These are phyloP conservation scores for Campylomormyrus numenius DNA, from an alignment of 2,113 vertebrate genomes.

Conservation along the genomic window DNA sequence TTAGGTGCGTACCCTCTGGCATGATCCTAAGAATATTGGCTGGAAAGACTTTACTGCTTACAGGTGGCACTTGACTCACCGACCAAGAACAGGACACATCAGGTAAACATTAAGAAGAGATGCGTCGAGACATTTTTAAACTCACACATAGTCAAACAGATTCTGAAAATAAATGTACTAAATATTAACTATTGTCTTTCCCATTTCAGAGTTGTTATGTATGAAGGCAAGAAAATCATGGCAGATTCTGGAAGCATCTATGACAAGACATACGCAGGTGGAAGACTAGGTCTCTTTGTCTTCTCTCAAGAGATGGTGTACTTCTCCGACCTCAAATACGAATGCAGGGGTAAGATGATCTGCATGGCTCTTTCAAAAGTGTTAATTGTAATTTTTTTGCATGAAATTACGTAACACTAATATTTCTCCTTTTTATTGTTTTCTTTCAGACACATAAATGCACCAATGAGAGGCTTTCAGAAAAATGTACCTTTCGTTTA, in stretches of 20 bases:
- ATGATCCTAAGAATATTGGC: conserved; percentile 91
- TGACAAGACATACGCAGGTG: conserved; percentile 92
- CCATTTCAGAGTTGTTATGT: conserved; percentile 84
- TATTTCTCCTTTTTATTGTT: conserved; percentile 22
- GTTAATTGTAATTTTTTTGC: neutral
- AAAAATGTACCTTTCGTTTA: conserved; percentile 79
- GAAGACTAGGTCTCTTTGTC: conserved; percentile 89
- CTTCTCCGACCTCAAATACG: conserved; percentile 98
- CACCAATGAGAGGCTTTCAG: conserved; percentile 55
- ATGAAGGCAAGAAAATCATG: conserved; percentile 97
- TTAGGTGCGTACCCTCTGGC: conserved; percentile 94
- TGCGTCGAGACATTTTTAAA: neutral
- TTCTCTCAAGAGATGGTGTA: conserved; percentile 99
- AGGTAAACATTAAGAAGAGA: conserved; percentile 60
- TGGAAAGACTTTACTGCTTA: conserved; percentile 99
- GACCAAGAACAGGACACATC: conserved; percentile 93
- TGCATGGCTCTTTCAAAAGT: neutral
- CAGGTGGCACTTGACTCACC: conserved; percentile 93
- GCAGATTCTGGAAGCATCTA: conserved; percentile 93
- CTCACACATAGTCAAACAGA: neutral
- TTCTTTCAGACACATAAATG: conserved; percentile 78
- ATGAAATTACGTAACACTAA: neutral
- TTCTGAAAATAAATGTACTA: neutral
- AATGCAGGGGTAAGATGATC: conserved; percentile 82
- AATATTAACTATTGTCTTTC: neutral